Evolutionary conservation across 1,140 invertebrate species (phyloP).

Genomic region (Drosophila paulistorum): DNA sequence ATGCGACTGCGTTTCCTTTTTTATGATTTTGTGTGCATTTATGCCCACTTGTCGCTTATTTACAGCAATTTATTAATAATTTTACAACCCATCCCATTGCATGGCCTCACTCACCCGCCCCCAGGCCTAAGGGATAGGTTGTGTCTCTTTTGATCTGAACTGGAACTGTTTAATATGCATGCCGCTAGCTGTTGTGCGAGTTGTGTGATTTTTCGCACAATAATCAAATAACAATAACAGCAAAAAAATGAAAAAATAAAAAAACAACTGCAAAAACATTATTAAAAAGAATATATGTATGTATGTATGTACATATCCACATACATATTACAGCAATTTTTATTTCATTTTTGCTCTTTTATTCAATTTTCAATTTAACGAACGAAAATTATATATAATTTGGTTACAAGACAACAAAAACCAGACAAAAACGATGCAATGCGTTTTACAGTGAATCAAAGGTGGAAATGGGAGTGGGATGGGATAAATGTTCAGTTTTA

Average conservation of each 20-base stretch:
- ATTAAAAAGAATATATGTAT: conserved; percentile 30
- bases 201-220: conserved; percentile 81
- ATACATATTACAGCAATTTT: conserved; percentile 54
- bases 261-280: conserved; percentile 26
- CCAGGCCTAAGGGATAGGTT: not conserved
- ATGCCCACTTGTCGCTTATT: conserved; percentile 55
- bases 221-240: conserved; percentile 62
- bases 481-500: too few species aligned
- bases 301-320: too few species aligned
- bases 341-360: conserved; percentile 33
- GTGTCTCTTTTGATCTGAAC: conserved; percentile 1
- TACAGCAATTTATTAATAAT: conserved; percentile 76
- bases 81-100: conserved; percentile 28
- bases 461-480: too few species aligned
- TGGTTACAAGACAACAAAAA: conserved; percentile 2
- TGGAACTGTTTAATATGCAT: conserved; percentile 64
- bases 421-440: not conserved
- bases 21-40: conserved; percentile 34
- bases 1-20: conserved; percentile 24
- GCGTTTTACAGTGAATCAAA: not conserved
- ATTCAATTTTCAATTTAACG: conserved; percentile 13
- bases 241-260: conserved; percentile 24
- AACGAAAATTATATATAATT: conserved; percentile 6
- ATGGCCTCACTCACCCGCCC: conserved; percentile 8
- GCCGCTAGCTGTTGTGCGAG: conserved; percentile 58